Evolutionary conservation across 1,140 invertebrate species (phyloP).

Genomic region (Panagrolaimus sp.): DNA sequence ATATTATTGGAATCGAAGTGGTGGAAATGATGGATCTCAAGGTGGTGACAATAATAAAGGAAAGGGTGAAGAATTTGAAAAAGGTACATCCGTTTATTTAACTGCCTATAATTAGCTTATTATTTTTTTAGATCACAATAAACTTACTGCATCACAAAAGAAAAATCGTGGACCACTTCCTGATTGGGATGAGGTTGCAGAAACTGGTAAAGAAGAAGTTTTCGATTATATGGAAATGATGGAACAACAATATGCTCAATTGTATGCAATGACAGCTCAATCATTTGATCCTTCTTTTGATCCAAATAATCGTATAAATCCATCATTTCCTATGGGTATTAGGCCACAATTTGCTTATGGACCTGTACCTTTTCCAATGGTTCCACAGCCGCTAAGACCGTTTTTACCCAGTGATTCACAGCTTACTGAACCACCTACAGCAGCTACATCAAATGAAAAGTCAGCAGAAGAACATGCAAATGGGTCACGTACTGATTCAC

Average conservation of each 20-base stretch:
- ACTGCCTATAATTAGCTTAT: background rate
- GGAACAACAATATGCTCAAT: slow-evolving; percentile 55
- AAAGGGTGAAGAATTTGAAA: slow-evolving; percentile 2
- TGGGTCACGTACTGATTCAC: slow-evolving; percentile 41
- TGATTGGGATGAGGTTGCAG: slow-evolving; percentile 56
- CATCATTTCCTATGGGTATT: background rate
- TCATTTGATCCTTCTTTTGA: slow-evolving; percentile 41
- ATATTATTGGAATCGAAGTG: slow-evolving; percentile 15
- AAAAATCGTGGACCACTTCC: slow-evolving; percentile 52
- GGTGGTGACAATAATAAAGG: slow-evolving; percentile 5
- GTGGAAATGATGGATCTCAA: background rate
- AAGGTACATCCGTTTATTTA: background rate
- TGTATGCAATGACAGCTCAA: slow-evolving; percentile 51
- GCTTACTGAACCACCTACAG: background rate
- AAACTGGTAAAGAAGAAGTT: slow-evolving; percentile 47
- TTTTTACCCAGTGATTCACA: background rate
- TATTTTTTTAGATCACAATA: slow-evolving; percentile 11
- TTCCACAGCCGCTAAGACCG: slow-evolving; percentile 9
- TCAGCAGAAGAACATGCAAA: slow-evolving; percentile 2
- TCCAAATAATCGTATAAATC: slow-evolving; percentile 8
- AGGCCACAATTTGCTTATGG: background rate
- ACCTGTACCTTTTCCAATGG: background rate
- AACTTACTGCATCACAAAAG: slow-evolving; percentile 41
- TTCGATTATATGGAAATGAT: slow-evolving; percentile 59
- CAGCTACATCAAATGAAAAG: slow-evolving; percentile 7